phyloP scores from a whole-genome alignment of 2,797 vertebrate genomes.

The Sebastolobus alascanus region DNA sequence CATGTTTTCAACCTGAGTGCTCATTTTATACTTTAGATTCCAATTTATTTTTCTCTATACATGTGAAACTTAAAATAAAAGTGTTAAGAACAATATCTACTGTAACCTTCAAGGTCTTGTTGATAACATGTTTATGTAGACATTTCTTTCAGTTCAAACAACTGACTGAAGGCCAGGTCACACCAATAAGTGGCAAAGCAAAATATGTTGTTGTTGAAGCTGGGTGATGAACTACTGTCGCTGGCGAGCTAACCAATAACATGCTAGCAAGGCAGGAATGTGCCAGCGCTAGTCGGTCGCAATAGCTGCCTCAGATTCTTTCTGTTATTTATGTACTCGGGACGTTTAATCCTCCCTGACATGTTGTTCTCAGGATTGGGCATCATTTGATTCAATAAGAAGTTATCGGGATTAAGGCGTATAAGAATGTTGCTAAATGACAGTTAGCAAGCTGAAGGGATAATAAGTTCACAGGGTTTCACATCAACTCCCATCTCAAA shows the following conservation, averaged over 20 bases:
- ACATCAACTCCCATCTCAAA: too few relatives aligned
- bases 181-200: background rate
- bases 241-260: too few relatives aligned
- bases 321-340: too few relatives aligned
- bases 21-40: background rate
- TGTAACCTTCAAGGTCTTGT: background rate
- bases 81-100: background rate
- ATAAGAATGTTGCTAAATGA: too few relatives aligned
- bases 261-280: too few relatives aligned
- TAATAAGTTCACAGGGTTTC: too few relatives aligned
- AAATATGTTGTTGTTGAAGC: background rate
- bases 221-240: too few relatives aligned
- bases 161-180: too few relatives aligned
- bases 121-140: too few relatives aligned
- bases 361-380: background rate
- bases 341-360: background rate
- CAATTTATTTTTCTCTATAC: background rate
- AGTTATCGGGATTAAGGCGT: background rate
- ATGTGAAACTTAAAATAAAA: background rate
- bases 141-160: too few relatives aligned
- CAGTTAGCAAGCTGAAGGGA: too few relatives aligned
- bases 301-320: background rate
- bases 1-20: constrained; percentile 1
- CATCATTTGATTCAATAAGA: background rate
- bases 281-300: background rate